A percentile compares a stretch with the other conserved stretches of the same genome.
Conservation (phyloP, 2,113 vertebrate species). For the Petrocephalus zakoni region DNA sequence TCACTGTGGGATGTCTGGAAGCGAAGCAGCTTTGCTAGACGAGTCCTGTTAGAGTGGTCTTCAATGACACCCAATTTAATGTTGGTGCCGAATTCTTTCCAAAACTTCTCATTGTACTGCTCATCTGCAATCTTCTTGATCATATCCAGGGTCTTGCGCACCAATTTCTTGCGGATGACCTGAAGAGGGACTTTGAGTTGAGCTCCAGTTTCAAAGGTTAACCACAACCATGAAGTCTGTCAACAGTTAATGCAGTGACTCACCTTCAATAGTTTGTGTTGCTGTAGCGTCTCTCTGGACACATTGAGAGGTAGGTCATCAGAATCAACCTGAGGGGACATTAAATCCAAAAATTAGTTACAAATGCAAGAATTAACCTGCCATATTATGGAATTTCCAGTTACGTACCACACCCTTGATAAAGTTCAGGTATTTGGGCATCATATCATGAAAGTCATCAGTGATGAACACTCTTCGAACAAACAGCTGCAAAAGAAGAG, state of each 20-base stretch:
- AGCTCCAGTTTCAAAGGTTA: not conserved
- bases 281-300: constrained; percentile 94
- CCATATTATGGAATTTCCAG: not conserved
- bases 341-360: not conserved
- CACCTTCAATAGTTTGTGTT: constrained; percentile 96
- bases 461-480: constrained; percentile 98
- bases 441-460: constrained; percentile 98
- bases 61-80: constrained; percentile 97
- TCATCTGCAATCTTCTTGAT: constrained; percentile 98
- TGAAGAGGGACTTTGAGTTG: constrained; percentile 36
- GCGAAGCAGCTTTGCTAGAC: constrained; percentile 92
- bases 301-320: constrained; percentile 97
- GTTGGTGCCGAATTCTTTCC: constrained; percentile 99
- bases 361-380: too few species aligned
- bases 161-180: constrained; percentile 97
- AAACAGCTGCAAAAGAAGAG: constrained; percentile 68
- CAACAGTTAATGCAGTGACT: too few species aligned
- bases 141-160: constrained; percentile 97
- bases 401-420: constrained; percentile 91
- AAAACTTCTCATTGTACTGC: constrained; percentile 94
- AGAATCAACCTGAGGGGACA: constrained; percentile 78
- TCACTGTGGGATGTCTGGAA: constrained; percentile 92
- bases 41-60: constrained; percentile 95
- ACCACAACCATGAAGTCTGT: not conserved
- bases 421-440: constrained; percentile 98